Evolutionary conservation across 1,140 invertebrate genomes (phyloP).

Genomic region (Pseudomyrmex sp.): DNA sequence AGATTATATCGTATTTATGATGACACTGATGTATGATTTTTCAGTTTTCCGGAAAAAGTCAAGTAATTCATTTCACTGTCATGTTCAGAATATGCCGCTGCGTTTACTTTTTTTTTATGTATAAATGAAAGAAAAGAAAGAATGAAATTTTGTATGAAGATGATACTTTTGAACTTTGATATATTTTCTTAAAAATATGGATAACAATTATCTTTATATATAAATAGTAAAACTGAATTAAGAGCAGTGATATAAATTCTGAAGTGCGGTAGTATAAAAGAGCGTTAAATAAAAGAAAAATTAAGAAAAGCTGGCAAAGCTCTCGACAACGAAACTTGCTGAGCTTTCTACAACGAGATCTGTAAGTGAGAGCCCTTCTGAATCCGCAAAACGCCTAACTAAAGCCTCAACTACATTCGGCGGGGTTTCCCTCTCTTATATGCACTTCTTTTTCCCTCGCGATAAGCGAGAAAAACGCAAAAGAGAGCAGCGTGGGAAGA

Average conservation of each 20-base stretch:
- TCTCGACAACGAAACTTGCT: conserved; percentile 3
- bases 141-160: too few species aligned
- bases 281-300: not conserved
- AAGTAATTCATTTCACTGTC: not conserved
- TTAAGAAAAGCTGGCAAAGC: conserved; percentile 18
- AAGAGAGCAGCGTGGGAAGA: not conserved
- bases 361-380: not conserved
- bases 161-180: too few species aligned
- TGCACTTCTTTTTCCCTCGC: not conserved
- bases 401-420: conserved; percentile 18
- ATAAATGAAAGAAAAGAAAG: too few species aligned
- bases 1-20: conserved; percentile 11
- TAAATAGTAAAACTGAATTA: not conserved
- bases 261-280: not conserved
- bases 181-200: too few species aligned
- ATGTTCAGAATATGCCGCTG: too few species aligned
- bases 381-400: conserved; percentile 33
- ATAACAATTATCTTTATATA: too few species aligned
- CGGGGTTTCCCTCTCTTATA: conserved; percentile 2
- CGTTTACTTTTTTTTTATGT: too few species aligned
- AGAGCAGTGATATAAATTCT: not conserved
- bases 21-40: conserved; percentile 29
- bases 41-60: not conserved
- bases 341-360: not conserved
- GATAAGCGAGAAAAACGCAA: not conserved